Evolutionary conservation across 2,797 vertebrate genomes (phyloP).

Genomic region (Spea hammondii): DNA sequence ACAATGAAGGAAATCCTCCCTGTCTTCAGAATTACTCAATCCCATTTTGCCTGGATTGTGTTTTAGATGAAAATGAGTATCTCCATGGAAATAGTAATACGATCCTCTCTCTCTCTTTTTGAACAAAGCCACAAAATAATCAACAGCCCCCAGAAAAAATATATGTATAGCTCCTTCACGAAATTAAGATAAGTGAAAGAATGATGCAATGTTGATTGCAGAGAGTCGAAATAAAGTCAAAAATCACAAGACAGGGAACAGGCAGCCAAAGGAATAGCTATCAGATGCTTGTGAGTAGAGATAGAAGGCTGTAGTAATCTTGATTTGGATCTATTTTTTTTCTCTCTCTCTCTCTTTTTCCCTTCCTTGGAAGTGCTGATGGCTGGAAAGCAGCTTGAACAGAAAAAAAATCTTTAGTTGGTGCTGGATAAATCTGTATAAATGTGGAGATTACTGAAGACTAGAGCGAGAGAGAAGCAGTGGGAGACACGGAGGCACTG

Average conservation of each 20-base stretch:
- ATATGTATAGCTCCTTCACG: not conserved
- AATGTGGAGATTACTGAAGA: slow-evolving; percentile 70
- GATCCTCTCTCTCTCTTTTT: slow-evolving; percentile 6
- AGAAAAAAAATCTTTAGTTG: slow-evolving; percentile 69
- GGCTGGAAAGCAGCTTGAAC: slow-evolving; percentile 62
- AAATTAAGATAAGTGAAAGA: slow-evolving; percentile 36
- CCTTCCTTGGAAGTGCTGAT: slow-evolving; percentile 60
- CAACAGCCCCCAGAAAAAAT: not conserved
- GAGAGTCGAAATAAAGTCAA: slow-evolving; percentile 60
- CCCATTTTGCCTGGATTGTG: slow-evolving; percentile 83
- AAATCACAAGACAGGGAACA: slow-evolving; percentile 57
- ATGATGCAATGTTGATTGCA: slow-evolving; percentile 27
- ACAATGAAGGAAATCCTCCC: slow-evolving; percentile 70
- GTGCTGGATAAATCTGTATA: slow-evolving; percentile 74
- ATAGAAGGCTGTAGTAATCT: slow-evolving; percentile 55
- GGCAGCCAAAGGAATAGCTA: slow-evolving; percentile 60
- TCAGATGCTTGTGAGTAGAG: slow-evolving; percentile 53
- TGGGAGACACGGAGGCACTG: slow-evolving; percentile 56
- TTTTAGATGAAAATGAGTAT: slow-evolving; percentile 76
- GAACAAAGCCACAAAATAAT: slow-evolving; percentile 18
- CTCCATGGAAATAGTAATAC: slow-evolving; percentile 20
- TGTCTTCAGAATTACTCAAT: slow-evolving; percentile 82
- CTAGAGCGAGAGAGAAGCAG: slow-evolving; percentile 59
- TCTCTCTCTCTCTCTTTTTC: slow-evolving; percentile 57
- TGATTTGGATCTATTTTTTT: slow-evolving; percentile 57